A percentile compares a stretch with the other conserved stretches of the same genome.
These are phyloP conservation scores for Colinus virginianus DNA, from an alignment of 2,113 vertebrate genomes.

Conservation along the genomic window DNA sequence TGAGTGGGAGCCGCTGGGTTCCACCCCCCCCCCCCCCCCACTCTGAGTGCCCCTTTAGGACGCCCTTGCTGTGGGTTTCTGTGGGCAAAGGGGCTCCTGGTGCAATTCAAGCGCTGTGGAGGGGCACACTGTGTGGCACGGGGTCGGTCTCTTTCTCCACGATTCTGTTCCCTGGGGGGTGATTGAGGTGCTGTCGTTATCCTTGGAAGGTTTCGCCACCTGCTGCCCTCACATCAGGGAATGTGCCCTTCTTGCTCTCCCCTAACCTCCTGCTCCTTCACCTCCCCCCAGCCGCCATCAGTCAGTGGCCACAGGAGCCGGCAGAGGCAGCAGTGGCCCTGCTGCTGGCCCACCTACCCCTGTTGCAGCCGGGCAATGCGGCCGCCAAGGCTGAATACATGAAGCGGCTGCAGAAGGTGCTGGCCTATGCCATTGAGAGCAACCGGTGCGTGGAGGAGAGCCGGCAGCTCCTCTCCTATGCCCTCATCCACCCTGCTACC, in stretches of 20 bases:
- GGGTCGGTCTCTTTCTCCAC: too few species aligned
- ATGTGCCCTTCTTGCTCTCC: neutral
- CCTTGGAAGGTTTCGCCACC: too few species aligned
- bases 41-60: too few species aligned
- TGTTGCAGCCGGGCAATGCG: slow-evolving; percentile 92
- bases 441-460: slow-evolving; percentile 95
- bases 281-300: slow-evolving; percentile 83
- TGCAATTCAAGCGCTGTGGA: too few species aligned
- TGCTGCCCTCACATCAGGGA: neutral
- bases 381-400: slow-evolving; percentile 97
- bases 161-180: neutral
- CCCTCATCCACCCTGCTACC: slow-evolving; percentile 95
- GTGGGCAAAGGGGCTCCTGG: too few species aligned
- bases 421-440: slow-evolving; percentile 95
- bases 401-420: slow-evolving; percentile 93
- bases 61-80: too few species aligned
- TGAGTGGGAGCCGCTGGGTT: slow-evolving; percentile 56
- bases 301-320: slow-evolving; percentile 93
- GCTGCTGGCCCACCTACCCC: slow-evolving; percentile 91
- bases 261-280: neutral
- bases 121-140: too few species aligned
- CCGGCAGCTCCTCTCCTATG: slow-evolving; percentile 93
- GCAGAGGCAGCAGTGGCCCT: slow-evolving; percentile 92
- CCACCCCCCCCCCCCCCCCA: too few species aligned
- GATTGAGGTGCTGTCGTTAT: neutral